Conservation (phyloP, 2,888 invertebrate genomes). For the Melanargia galathea region DNA sequence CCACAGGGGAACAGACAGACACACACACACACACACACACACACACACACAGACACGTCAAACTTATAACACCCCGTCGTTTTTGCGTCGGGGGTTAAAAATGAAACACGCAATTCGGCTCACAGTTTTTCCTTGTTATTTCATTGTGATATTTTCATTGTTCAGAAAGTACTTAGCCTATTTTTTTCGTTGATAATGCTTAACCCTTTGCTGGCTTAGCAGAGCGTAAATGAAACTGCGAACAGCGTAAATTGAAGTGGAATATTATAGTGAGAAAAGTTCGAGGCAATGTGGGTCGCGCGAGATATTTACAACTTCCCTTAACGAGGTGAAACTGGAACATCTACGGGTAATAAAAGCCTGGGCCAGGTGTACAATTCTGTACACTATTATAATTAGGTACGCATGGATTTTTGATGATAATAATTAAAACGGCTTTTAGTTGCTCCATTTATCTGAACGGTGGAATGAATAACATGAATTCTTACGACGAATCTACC, state of each 20-base stretch:
- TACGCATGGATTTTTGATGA: neutral
- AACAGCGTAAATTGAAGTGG: conserved; percentile 21
- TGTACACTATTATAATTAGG: neutral
- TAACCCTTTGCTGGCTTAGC: conserved; percentile 16
- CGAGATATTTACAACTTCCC: conserved; percentile 37
- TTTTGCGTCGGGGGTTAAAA: too few species aligned
- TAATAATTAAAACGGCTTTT: neutral
- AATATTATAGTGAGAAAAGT: conserved; percentile 23
- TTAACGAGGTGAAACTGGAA: conserved; percentile 23
- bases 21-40: too few species aligned
- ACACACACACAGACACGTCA: too few species aligned
- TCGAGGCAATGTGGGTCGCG: conserved; percentile 31
- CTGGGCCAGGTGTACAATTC: conserved; percentile 1
- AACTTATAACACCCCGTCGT: too few species aligned
- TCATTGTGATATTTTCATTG: conserved; percentile 7
- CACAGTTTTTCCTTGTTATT: neutral
- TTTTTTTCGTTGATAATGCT: conserved; percentile 15
- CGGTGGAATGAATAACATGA: too few species aligned
- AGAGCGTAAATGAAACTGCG: conserved; percentile 17
- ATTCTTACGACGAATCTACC: too few species aligned
- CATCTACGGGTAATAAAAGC: conserved; percentile 17
- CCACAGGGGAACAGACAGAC: too few species aligned
- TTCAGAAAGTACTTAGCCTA: conserved; percentile 12
- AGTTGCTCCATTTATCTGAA: neutral
- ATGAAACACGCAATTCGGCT: neutral